Evolutionary conservation across 2,797 vertebrate species (phyloP), one percentile per base, ranked within the genome.

Genomic region (Parambassis ranga): DNA sequence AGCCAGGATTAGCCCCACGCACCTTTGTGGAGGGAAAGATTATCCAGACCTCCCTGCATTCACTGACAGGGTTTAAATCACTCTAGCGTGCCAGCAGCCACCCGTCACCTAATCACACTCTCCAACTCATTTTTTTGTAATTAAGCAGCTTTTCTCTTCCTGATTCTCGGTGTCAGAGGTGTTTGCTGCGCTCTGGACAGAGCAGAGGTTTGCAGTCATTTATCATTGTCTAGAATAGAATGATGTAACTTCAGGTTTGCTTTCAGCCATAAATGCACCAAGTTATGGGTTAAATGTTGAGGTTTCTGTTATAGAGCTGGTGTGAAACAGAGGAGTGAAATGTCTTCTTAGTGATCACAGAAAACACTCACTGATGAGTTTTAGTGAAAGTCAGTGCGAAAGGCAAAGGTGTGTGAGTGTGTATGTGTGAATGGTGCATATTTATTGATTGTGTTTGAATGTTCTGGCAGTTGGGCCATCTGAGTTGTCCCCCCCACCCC

Each of bases 31-130:
- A 79, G 84, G 80, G 83, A 82, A 79, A 91, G 92, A 92, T 93
- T 91, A 93, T 84, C 90, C 72, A 81, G 91, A 91, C 91, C 91
- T 93, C 90, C 88, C 89, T 90, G 90, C 82, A 90, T 90, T 92
- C 84, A 91, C 77, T 84, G 75, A 81, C 83, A 78, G 86, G 87
- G 82, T 91, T 92, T 91, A 91, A 93, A 76, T 92, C 87, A 90
- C 72, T 90, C 77, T 89, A 85, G 90, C 89, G 86, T 82, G 81
- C 86, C 76, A 84, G 84, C 74, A 84, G 87, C 86, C 81, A 82
- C 84, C 86, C 74, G 75, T 91, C 84, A 89, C 76, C 80, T 90
- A 87, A 88, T 91, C 82, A 77, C 84, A 81, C 86, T 87, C 71
- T 81, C 73, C 53, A 77, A 82, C 75, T 85, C 35, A 71, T 89